Base-by-base conservation (phyloP, 2,113 vertebrate genomes). In the Syngnathus typhle region DNA sequence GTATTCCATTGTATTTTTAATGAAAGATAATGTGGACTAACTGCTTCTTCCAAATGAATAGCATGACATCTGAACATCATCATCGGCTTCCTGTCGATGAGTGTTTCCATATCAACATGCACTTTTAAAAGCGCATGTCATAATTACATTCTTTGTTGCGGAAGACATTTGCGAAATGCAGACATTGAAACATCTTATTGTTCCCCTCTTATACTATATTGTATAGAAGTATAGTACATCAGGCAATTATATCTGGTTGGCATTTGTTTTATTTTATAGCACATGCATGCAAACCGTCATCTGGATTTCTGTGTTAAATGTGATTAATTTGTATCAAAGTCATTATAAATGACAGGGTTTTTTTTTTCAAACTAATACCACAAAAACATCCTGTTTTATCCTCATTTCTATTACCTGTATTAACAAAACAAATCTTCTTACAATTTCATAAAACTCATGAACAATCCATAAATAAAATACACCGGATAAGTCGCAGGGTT, bases 221-320 rank as follows among this genome's bases (percentile, higher is more conserved):
- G 44, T 15, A 43, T 23, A 12, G 21, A 21, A 27, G 27, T 80
- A 66, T 60, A 67, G 60, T 80, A 81, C 85, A 67, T 66, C 74
- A 1, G 2, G 70, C 87, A 68, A 83, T 82, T 80, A 71, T 81
- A 43, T 43, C 41, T 8, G 73, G 69, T 79, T 68, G 49, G 77
- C 76, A 82, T 83, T 78, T n/a, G 72, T 64, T 85, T 71, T 81
- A 74, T 83, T 82, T 87, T 84, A 71, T 69, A 79, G 27, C 66
- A 55, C 2, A 12, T 12, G 52, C 4, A n/a, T 21, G 51, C 3
- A 10, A 54, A 54, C 9, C n/a, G 21, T 7, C 11, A 19, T 23
- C 3, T 54, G 10, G 13, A 46, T 46, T 46, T 46, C 44, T 12
- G 44, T 15, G 15, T 46, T 15, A 46, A 46, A 46, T 46, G 44